Evolutionary conservation across 2,888 invertebrate genomes (phyloP).

Genomic region (Hirtodrosophila alboralis): DNA sequence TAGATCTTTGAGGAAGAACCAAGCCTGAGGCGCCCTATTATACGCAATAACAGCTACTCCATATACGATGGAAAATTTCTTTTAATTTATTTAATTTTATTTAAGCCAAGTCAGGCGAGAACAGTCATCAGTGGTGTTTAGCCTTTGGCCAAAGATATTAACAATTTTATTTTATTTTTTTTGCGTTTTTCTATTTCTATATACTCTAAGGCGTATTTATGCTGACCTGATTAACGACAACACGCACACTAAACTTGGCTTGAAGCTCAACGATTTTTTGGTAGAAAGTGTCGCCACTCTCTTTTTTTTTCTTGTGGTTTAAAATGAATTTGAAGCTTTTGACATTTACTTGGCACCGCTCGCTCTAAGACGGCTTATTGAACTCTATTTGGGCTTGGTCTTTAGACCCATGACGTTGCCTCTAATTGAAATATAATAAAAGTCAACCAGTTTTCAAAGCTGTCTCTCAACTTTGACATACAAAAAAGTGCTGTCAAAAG

Average conservation of each 20-base stretch:
- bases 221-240: conserved; percentile 58
- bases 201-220: conserved; percentile 27
- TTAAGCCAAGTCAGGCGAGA: conserved; percentile 39
- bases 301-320: conserved; percentile 31
- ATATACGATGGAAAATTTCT: conserved; percentile 34
- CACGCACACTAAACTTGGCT: conserved; percentile 48
- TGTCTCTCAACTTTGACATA: conserved; percentile 57
- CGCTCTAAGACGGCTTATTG: conserved; percentile 38
- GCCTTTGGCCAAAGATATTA: conserved; percentile 56
- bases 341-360: conserved; percentile 42
- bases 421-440: conserved; percentile 53
- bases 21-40: conserved; percentile 35
- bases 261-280: conserved; percentile 26
- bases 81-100: conserved; percentile 58
- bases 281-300: conserved; percentile 68
- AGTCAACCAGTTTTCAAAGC: conserved; percentile 43
- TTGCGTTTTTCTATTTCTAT: conserved; percentile 18
- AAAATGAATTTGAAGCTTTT: conserved; percentile 17
- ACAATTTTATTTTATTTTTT: conserved; percentile 25
- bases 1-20: conserved; percentile 19
- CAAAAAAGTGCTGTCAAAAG: conserved; percentile 40
- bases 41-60: conserved; percentile 6
- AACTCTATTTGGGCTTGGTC: conserved; percentile 22
- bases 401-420: conserved; percentile 23
- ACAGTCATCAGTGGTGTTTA: conserved; percentile 33